Evolutionary conservation across 2,113 vertebrate genomes (phyloP), one percentile per base, ranked within the genome.

Genomic region (Nyctibius bracteatus): DNA sequence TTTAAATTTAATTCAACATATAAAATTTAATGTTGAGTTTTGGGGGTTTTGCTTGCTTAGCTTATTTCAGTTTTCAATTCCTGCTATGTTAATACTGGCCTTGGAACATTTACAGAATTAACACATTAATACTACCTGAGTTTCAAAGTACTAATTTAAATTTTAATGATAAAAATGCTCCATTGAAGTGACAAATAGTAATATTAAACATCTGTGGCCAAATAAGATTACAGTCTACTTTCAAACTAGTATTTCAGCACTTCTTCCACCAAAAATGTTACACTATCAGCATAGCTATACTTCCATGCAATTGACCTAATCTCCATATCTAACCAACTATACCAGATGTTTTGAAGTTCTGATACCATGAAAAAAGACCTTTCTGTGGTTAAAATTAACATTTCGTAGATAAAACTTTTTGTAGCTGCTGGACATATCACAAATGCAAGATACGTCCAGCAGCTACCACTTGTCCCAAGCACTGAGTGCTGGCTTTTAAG

Each of bases 401-500:
- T 81, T 66, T 51, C 4, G 4, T 41, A 81, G 33, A 51, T 19
- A 75, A 74, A 90, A 51, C 12, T 28, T 85, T n/a, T 54, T 51
- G 9, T 55, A n/a, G n/a, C n/a, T n/a, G n/a, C n/a, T n/a, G n/a
- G n/a, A n/a, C n/a, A n/a, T n/a, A n/a, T 65, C 24, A 20, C 57
- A 88, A 74, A 66, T 14, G 39, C 43, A 83, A 33, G 47, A n/a
- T 20, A 47, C 1, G 0, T 44, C 62, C 55, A 74, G 28, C 28
- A 75, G 61, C 57, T 43, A 65, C 13, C 5, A 47, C 47, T 24
- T 65, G 28, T 21, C 57, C 25, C 23, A 65, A 70, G 51, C 31
- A 65, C 49, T 0, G 4, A 0, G 0, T 28, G n/a, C 11, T 24
- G 2, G 0, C 57, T 75, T 77, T 31, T 12, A n/a, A 23, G 9